Conservation (phyloP, 2,113 vertebrate species). For the Emydocephalus ijimae region DNA sequence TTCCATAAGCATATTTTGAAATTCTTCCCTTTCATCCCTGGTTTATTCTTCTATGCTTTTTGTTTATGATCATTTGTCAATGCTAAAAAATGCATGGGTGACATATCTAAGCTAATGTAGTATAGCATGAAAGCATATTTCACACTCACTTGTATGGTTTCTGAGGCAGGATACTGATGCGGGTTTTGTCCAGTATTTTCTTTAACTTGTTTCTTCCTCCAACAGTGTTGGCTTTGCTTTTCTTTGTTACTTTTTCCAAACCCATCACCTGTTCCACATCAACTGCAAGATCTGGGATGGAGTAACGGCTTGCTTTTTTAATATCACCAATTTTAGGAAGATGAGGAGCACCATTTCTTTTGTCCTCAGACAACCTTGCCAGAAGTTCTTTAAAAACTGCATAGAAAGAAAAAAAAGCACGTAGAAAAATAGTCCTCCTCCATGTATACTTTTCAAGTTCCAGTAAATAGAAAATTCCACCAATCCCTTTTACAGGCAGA, state of each 20-base stretch:
- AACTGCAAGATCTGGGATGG: conserved; percentile 94
- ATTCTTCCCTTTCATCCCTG: not conserved
- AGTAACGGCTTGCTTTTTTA: conserved; percentile 95
- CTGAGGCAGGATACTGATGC: conserved; percentile 96
- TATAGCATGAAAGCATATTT: conserved; percentile 4
- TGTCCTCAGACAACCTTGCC: conserved; percentile 87
- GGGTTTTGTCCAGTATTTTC: conserved; percentile 98
- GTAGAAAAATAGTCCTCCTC: not conserved
- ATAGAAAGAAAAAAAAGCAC: conserved; percentile 36
- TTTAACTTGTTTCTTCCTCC: conserved; percentile 96
- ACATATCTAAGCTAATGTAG: not conserved
- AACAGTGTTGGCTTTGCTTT: conserved; percentile 92
- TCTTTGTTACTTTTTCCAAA: conserved; percentile 95
- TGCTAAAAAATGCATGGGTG: not conserved
- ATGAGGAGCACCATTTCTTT: conserved; percentile 92
- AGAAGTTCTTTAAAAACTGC: conserved; percentile 96
- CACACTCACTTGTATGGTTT: conserved; percentile 95
- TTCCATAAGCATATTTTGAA: not conserved
- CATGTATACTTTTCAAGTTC: not conserved
- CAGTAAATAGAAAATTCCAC: not conserved
- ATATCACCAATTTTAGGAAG: conserved; percentile 97
- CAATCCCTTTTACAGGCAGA: not conserved
- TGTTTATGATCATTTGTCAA: conserved; percentile 2
- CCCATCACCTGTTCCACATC: conserved; percentile 97
- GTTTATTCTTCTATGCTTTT: not conserved